Conservation (phyloP, 2,888 invertebrate genomes). For the Perdita meconis region DNA sequence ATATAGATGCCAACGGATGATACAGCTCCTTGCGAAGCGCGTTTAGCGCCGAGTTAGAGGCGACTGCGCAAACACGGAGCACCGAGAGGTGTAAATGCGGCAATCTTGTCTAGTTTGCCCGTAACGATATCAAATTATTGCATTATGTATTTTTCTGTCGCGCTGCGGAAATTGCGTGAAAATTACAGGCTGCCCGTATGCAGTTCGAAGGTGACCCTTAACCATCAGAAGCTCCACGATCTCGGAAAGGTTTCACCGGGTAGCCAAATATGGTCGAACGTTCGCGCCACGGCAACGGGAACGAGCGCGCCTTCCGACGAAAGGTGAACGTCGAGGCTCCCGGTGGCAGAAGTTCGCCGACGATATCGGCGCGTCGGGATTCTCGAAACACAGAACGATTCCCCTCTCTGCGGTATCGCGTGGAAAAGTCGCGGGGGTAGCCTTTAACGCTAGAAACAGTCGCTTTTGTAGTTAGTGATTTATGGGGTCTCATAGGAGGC, state of each 20-base stretch:
- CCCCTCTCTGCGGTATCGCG: conserved; percentile 1
- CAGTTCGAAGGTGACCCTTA: not conserved
- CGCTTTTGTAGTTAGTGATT: conserved; percentile 73
- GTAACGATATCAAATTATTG: conserved; percentile 44
- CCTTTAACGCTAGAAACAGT: conserved; percentile 64
- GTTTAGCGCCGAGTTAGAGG: conserved; percentile 11
- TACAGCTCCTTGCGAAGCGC: conserved; percentile 8
- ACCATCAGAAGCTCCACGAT: conserved; percentile 4
- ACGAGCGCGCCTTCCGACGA: not conserved
- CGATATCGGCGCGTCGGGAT: conserved; percentile 6
- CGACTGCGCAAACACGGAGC: conserved; percentile 10
- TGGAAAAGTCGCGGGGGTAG: conserved; percentile 48
- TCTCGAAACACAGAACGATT: conserved; percentile 26
- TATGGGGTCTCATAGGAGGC: conserved; percentile 65
- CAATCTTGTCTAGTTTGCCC: conserved; percentile 30
- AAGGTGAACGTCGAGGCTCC: not conserved
- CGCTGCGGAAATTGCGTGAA: conserved; percentile 23
- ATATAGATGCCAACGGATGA: conserved; percentile 25
- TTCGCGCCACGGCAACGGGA: not conserved
- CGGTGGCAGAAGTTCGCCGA: not conserved
- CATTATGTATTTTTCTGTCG: conserved; percentile 33
- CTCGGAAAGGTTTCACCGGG: not conserved
- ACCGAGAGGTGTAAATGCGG: conserved; percentile 44
- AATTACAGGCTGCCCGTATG: conserved; percentile 14
- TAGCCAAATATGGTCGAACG: conserved; percentile 34